Evolutionary conservation across 37 sponge, comb jelly and placozoan species (phyloP).

Genomic region (Chondrosia reniformis): DNA sequence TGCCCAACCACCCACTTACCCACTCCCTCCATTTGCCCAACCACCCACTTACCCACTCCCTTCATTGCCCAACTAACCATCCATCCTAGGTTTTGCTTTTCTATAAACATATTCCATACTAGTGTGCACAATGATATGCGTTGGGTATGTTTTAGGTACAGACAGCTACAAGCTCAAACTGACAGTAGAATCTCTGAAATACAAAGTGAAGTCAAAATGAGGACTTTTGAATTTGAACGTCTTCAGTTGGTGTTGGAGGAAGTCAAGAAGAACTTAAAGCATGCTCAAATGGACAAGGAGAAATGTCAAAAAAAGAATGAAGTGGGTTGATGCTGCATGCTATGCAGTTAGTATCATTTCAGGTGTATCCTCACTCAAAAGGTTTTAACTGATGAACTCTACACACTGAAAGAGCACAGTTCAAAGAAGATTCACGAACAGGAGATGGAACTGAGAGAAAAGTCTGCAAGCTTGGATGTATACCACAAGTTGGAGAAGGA

Average conservation of each 20-base stretch:
- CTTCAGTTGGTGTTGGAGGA: slow-evolving; percentile 57
- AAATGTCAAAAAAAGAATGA: slow-evolving; percentile 39
- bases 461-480: slow-evolving; percentile 25
- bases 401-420: background rate
- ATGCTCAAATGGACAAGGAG: slow-evolving; percentile 49
- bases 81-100: background rate
- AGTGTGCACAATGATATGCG: background rate
- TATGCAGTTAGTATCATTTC: too few species aligned
- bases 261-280: slow-evolving; percentile 31
- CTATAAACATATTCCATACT: too few species aligned
- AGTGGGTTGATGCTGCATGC: background rate
- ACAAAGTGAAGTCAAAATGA: slow-evolving; percentile 58
- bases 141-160: slow-evolving; percentile 17
- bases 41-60: background rate
- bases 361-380: too few species aligned
- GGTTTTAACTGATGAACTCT: slow-evolving; percentile 54
- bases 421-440: slow-evolving; percentile 28
- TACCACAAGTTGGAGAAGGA: slow-evolving; percentile 85
- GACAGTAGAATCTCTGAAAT: slow-evolving; percentile 49
- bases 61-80: background rate
- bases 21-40: background rate
- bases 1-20: background rate
- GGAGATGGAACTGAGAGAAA: slow-evolving; percentile 46
- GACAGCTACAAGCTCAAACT: slow-evolving; percentile 52
- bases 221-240: slow-evolving; percentile 66